Evolutionary conservation across 2,888 invertebrate species (phyloP).

Genomic region (Caenorhabditis auriculariae): DNA sequence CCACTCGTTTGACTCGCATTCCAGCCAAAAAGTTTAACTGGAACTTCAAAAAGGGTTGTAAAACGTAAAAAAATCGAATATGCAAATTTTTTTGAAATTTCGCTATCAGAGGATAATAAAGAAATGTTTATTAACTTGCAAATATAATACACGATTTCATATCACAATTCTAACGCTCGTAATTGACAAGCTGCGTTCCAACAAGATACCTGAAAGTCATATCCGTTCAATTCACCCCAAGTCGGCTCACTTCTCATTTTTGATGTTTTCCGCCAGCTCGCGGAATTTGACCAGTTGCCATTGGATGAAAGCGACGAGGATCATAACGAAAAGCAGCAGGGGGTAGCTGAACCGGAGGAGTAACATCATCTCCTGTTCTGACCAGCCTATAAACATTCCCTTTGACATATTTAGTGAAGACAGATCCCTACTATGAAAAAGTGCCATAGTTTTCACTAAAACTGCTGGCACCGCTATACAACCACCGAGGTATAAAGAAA

Average conservation of each 20-base stretch:
- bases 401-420: no score
- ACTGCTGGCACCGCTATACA: no score
- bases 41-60: no score
- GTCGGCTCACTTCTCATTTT: slow-evolving; percentile 92
- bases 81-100: background rate
- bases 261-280: slow-evolving; percentile 93
- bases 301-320: slow-evolving; percentile 69
- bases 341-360: slow-evolving; percentile 87
- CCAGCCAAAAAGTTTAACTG: no score
- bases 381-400: no score
- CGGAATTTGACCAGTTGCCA: slow-evolving; percentile 90
- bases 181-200: slow-evolving; percentile 92
- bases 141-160: no score
- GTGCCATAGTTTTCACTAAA: no score
- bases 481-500: no score
- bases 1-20: slow-evolving; percentile 20
- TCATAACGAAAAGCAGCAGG: slow-evolving; percentile 73
- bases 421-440: no score
- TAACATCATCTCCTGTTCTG: slow-evolving; percentile 71
- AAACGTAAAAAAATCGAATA: no score
- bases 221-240: no score
- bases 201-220: slow-evolving; percentile 84
- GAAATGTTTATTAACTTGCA: background rate
- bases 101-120: background rate
- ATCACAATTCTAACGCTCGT: slow-evolving; percentile 71